These are phyloP conservation scores for Mallotus villosus DNA, from an alignment of 2,797 vertebrate genomes.

Conservation along the genomic window DNA sequence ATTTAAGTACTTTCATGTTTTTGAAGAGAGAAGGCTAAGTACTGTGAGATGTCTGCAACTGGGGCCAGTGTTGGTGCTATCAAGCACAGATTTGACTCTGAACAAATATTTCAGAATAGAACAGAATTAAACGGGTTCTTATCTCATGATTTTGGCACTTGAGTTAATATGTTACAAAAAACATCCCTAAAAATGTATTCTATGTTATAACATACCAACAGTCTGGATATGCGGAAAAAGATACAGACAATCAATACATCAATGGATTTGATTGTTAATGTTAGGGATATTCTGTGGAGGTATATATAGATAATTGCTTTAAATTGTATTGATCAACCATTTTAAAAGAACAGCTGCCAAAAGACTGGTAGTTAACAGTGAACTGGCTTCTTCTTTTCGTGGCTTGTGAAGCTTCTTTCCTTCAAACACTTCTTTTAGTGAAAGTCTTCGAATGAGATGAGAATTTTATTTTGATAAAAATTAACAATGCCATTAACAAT, in stretches of 20 bases:
- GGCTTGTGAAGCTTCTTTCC: conserved; percentile 39
- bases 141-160: conserved; percentile 48
- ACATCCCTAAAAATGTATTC: neutral
- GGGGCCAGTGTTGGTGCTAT: conserved; percentile 37
- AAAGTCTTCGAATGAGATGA: conserved; percentile 23
- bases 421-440: conserved; percentile 26
- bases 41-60: conserved; percentile 17
- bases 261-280: conserved; percentile 23
- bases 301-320: neutral
- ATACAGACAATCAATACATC: conserved; percentile 70
- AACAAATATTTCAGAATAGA: conserved; percentile 33
- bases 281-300: neutral
- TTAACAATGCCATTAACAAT: conserved; percentile 24
- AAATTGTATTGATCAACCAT: neutral
- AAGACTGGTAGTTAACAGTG: neutral
- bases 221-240: conserved; percentile 44
- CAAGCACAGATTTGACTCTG: conserved; percentile 35
- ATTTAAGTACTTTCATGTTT: conserved; percentile 44
- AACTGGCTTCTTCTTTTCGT: neutral
- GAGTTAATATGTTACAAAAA: conserved; percentile 8
- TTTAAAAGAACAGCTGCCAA: neutral
- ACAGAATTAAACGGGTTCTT: conserved; percentile 21
- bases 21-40: conserved; percentile 30
- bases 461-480: conserved; percentile 17
- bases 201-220: conserved; percentile 24